Conservation (phyloP, 1,140 invertebrate species). For the Bombus cullumanus region DNA sequence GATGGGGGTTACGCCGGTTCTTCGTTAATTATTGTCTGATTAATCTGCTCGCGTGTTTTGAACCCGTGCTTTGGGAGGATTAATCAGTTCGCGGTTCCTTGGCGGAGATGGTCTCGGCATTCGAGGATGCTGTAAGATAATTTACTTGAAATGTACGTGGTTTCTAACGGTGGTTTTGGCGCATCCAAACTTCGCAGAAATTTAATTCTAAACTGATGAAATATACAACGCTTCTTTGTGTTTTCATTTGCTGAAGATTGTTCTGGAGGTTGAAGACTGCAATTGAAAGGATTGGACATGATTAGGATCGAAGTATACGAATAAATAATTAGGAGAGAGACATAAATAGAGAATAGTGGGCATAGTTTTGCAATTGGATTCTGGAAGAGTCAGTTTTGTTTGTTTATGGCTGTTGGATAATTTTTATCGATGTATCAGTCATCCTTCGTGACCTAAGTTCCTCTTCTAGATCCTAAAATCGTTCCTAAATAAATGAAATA, state of each 20-base stretch:
- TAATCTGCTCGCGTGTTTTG: slow-evolving; percentile 6
- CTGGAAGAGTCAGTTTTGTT: background rate
- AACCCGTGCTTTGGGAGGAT: background rate
- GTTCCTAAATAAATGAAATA: background rate
- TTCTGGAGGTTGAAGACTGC: accelerated
- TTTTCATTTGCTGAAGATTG: background rate
- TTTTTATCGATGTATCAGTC: background rate
- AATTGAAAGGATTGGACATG: too few species aligned
- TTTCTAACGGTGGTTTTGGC: background rate
- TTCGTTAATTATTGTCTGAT: slow-evolving; percentile 29
- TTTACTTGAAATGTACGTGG: background rate
- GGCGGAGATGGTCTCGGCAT: background rate
- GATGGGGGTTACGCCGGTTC: background rate
- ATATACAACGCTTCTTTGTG: background rate
- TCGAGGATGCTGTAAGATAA: background rate
- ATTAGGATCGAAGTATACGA: background rate
- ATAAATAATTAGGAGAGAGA: background rate
- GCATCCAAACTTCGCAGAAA: background rate
- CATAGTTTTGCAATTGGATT: background rate
- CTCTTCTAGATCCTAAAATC: background rate
- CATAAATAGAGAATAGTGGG: too few species aligned
- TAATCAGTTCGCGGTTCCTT: background rate
- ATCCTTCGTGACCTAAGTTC: accelerated
- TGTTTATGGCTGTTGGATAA: background rate
- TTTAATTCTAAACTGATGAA: background rate